Base-by-base conservation (phyloP, 2,888 invertebrate genomes). In the Ferrisia virgata region DNA sequence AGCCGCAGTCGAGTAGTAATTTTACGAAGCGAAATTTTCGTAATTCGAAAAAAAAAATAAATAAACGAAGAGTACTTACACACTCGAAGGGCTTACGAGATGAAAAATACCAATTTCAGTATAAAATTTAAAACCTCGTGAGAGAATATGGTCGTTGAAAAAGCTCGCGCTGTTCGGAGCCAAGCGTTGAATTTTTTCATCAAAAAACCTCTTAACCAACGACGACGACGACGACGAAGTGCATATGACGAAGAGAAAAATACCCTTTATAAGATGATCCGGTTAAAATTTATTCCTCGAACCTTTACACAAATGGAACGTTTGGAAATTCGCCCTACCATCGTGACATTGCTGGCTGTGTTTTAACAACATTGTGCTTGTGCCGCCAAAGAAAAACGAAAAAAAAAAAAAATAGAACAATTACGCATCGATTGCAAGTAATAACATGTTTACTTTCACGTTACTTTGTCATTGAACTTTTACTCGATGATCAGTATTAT, bases 401-500 rank as follows among this genome's bases (percentile, higher is more conserved):
- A 8, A 4, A 36, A 8, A 36, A 36, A 36, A 8, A 47, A 18
- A 28, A 28, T 11, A 39, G 39, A 39, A 39, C 25, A 9, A 64
- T 64, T 64, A 64, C 58, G 58, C 58, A 64, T 64, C 58, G 58
- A 64, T 64, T 64, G 58, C 58, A 64, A 6, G 58, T 64, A 64
- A 64, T 64, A 64, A 64, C 58, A 25, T 64, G 58, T 64, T 64
- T 64, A 64, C 58, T 64, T 64, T 64, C 58, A 64, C 58, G 58
- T 64, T 64, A 64, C 58, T 64, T 64, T 64, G 58, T 64, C 58
- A 64, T 64, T 64, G 58, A 64, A 64, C 58, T 64, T 64, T 64
- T 64, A 64, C 58, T 28, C 28, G 58, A 28, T n/a, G 58, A 28
- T 25, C 28, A 25, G 43, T 13, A 13, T 5, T 43, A 43, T 43